Conservation (phyloP, 1,140 invertebrate species). For the Lasioglossum albipes region DNA sequence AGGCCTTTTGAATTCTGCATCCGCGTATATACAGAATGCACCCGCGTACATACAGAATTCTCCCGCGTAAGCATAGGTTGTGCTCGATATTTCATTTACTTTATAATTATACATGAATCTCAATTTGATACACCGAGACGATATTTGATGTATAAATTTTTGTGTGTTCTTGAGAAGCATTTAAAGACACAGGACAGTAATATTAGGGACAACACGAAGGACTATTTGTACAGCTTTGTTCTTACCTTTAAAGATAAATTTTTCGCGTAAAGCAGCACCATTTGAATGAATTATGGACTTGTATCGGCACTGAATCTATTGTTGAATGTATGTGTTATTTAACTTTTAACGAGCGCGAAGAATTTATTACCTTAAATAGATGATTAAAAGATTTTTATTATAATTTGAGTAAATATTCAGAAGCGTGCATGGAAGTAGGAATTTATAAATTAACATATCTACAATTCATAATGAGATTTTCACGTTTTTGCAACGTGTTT, state of each 20-base stretch:
- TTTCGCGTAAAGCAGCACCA: conserved; percentile 5
- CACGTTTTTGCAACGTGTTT: conserved; percentile 20
- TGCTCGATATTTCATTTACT: conserved; percentile 14
- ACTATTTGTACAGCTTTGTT: conserved; percentile 64
- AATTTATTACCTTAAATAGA: not conserved
- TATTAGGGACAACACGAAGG: conserved; percentile 33
- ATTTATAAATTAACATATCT: conserved; percentile 12
- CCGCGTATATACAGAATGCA: conserved; percentile 82
- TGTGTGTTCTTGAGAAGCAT: conserved; percentile 61
- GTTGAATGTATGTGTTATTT: conserved; percentile 31
- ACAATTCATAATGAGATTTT: conserved; percentile 24
- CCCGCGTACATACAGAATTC: conserved; percentile 81
- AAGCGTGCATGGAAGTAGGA: conserved; percentile 2
- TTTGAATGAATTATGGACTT: not conserved
- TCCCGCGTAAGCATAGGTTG: conserved; percentile 48
- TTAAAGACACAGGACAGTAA: conserved; percentile 52
- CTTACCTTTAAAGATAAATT: conserved; percentile 57
- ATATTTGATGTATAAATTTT: conserved; percentile 52
- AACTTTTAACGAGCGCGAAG: conserved; percentile 1
- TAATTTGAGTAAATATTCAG: conserved; percentile 14
- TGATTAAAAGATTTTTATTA: not conserved
- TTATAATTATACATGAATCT: conserved; percentile 54
- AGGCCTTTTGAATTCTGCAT: conserved; percentile 89
- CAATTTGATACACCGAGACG: conserved; percentile 60
- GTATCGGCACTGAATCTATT: not conserved